Evolutionary conservation across 2,888 invertebrate genomes (phyloP).

Genomic region (Hypercompe scribonia): DNA sequence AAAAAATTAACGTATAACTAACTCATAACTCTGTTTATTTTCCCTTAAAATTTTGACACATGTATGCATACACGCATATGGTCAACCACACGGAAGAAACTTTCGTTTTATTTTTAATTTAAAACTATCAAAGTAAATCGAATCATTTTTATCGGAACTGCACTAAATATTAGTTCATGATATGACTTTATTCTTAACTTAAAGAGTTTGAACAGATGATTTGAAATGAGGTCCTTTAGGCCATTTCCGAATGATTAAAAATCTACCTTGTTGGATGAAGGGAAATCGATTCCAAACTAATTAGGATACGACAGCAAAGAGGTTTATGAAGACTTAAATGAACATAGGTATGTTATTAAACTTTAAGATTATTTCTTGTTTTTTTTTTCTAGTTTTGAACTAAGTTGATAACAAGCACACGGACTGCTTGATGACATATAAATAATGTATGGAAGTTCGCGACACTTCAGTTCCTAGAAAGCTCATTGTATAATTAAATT

Average conservation of each 20-base stretch:
- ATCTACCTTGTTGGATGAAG: neutral
- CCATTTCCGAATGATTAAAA: neutral
- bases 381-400: neutral
- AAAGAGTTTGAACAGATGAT: neutral
- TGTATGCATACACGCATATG: too few relatives aligned
- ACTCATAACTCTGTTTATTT: too few relatives aligned
- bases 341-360: conserved; percentile 6
- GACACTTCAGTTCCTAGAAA: too few relatives aligned
- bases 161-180: neutral
- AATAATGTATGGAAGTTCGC: too few relatives aligned
- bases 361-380: neutral
- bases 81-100: neutral
- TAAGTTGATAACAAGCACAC: neutral
- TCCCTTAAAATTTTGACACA: too few relatives aligned
- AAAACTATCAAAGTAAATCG: neutral
- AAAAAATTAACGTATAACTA: too few relatives aligned
- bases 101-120: too few relatives aligned
- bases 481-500: too few relatives aligned
- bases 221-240: neutral
- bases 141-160: neutral
- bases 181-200: neutral
- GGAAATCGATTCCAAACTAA: conserved; percentile 2
- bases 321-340: conserved; percentile 14
- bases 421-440: neutral
- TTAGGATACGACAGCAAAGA: neutral